phyloP scores from a whole-genome alignment of 2,797 vertebrate species.

The Euphonia xanthogaster region DNA sequence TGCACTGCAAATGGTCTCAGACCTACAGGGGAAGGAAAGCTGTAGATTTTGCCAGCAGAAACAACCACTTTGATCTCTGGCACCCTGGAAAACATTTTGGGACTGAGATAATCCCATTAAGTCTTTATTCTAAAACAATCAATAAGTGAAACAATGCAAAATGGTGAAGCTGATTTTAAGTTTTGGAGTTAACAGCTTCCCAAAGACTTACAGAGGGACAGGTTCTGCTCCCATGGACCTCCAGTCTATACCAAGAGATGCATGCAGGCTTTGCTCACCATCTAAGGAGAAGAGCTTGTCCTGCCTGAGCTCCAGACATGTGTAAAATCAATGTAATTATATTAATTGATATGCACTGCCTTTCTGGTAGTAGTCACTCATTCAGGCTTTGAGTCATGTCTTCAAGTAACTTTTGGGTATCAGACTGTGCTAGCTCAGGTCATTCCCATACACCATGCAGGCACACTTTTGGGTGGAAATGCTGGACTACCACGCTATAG shows the following conservation, averaged over 20 bases:
- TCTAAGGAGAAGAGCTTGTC: neutral
- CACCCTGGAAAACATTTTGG: neutral
- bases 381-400: neutral
- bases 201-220: neutral
- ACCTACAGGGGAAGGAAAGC: neutral
- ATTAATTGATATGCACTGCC: neutral
- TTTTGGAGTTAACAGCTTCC: neutral
- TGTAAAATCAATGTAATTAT: neutral
- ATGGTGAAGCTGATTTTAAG: neutral
- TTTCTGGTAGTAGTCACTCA: neutral
- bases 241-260: neutral
- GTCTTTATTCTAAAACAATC: neutral
- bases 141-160: neutral
- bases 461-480: neutral
- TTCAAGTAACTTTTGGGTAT: neutral
- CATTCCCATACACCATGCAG: neutral
- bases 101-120: slow-evolving; percentile 2
- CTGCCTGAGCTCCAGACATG: neutral
- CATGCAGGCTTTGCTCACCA: neutral
- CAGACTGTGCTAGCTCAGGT: neutral
- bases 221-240: neutral
- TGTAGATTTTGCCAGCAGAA: neutral
- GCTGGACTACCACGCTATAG: neutral
- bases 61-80: neutral
- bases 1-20: neutral